Conservation (phyloP, 2,888 invertebrate genomes). For the Drosophila anceps region DNA sequence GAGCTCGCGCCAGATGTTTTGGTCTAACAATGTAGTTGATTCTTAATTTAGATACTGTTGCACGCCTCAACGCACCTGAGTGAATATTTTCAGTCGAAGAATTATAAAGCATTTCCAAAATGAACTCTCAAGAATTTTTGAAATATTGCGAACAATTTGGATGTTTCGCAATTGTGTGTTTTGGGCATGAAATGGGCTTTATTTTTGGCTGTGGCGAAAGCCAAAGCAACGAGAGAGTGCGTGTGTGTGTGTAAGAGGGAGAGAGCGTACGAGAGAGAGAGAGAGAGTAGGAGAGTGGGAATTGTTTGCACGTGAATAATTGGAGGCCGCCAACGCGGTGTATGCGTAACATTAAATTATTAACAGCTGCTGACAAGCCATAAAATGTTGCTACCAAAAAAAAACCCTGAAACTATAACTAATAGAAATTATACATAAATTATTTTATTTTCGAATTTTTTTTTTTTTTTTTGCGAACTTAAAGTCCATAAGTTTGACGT, state of each 20-base stretch:
- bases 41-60: slow-evolving; percentile 58
- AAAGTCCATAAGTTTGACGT: not conserved
- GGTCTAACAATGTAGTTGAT: not conserved
- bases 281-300: not conserved
- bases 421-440: slow-evolving; percentile 38
- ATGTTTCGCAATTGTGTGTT: slow-evolving; percentile 42
- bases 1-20: slow-evolving; percentile 55
- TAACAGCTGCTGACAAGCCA: slow-evolving; percentile 65
- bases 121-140: slow-evolving; percentile 27
- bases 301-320: slow-evolving; percentile 56
- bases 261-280: not conserved
- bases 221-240: not conserved
- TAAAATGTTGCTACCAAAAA: slow-evolving; percentile 30
- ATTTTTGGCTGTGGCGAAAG: slow-evolving; percentile 43
- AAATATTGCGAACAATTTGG: slow-evolving; percentile 49
- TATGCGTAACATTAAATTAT: slow-evolving; percentile 48
- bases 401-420: slow-evolving; percentile 19
- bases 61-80: slow-evolving; percentile 52
- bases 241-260: not conserved
- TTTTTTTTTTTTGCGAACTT: slow-evolving; percentile 6
- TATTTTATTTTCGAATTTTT: slow-evolving; percentile 18
- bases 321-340: slow-evolving; percentile 37
- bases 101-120: slow-evolving; percentile 2
- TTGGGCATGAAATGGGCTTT: slow-evolving; percentile 27
- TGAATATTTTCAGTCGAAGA: not conserved